A percentile compares a stretch with the other conserved stretches of the same genome.
These are phyloP conservation scores for Myotis davidii DNA, from an alignment of 2,113 vertebrate genomes.

Conservation along the genomic window DNA sequence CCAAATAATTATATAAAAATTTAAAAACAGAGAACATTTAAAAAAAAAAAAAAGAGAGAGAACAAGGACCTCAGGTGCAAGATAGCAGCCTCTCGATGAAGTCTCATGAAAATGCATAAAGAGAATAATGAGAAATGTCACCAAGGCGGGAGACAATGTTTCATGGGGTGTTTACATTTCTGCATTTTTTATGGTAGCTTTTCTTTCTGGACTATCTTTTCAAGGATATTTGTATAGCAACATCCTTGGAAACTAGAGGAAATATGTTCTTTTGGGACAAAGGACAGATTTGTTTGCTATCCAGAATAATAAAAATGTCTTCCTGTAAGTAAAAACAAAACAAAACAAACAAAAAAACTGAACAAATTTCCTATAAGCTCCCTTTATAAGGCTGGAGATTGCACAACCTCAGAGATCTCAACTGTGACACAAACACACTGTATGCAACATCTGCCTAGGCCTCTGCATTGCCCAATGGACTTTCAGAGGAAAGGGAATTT, in stretches of 20 bases:
- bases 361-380: neutral
- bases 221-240: neutral
- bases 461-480: neutral
- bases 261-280: neutral
- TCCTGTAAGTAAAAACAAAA: neutral
- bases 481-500: neutral
- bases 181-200: neutral
- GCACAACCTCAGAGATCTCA: neutral
- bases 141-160: neutral
- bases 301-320: neutral
- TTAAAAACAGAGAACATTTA: neutral
- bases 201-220: neutral
- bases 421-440: neutral
- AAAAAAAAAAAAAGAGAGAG: conserved; percentile 37
- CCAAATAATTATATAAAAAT: neutral
- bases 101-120: neutral
- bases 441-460: no score
- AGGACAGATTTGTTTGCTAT: conserved; percentile 6
- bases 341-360: neutral
- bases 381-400: neutral
- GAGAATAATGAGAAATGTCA: neutral
- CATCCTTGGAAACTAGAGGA: neutral
- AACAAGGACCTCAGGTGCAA: neutral
- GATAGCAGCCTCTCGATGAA: neutral
- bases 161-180: neutral